Conservation (phyloP, 1,140 invertebrate genomes). For the Polypedilum vanderplanki region DNA sequence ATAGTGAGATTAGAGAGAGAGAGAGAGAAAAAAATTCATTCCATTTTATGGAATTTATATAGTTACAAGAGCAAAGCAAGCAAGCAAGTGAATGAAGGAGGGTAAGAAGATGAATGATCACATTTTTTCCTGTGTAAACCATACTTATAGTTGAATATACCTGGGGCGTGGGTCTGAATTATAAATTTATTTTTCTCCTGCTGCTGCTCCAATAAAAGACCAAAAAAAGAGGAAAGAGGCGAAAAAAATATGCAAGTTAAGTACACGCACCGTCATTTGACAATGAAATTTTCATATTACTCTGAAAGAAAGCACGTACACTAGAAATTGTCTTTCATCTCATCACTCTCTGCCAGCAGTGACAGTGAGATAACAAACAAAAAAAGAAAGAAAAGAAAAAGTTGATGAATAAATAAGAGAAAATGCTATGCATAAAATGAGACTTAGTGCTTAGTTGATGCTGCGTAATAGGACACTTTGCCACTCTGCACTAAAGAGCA, state of each 20-base stretch:
- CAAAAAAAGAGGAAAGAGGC: neutral
- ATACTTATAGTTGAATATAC: neutral
- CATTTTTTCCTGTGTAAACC: neutral
- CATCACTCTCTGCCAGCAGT: neutral
- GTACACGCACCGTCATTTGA: neutral
- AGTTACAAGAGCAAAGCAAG: neutral
- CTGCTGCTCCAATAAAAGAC: neutral
- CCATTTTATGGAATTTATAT: conserved; percentile 14
- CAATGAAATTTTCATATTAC: no score
- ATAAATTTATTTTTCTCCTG: neutral
- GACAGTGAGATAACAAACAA: neutral
- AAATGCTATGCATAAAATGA: neutral
- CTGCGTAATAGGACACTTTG: no score
- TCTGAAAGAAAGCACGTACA: neutral
- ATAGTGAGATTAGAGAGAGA: conserved; percentile 17
- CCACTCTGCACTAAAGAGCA: no score
- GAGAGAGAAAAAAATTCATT: neutral
- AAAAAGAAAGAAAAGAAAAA: neutral
- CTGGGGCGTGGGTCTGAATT: conserved; percentile 15
- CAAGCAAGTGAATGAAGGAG: neutral
- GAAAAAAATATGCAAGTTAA: neutral
- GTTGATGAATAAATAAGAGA: conserved; percentile 9
- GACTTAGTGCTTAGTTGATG: no score
- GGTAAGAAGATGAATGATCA: neutral
- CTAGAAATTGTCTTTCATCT: neutral